phyloP scores from a whole-genome alignment of 2,113 vertebrate species.

The Semnopithecus entellus region DNA sequence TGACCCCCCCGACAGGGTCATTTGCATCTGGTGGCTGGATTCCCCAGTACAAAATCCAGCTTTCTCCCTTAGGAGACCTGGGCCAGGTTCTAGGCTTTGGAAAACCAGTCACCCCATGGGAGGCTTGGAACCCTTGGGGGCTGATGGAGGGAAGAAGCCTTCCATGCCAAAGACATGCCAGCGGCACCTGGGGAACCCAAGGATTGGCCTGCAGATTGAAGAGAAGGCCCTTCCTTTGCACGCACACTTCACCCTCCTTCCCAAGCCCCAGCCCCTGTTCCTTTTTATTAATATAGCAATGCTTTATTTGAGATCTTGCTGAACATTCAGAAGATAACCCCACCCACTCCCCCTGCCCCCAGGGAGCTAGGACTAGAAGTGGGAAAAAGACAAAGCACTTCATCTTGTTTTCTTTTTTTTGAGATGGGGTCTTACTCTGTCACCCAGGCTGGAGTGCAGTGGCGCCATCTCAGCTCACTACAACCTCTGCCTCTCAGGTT shows the following conservation, averaged over 20 bases:
- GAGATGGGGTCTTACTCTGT: too few relatives aligned
- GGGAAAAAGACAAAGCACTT: background rate
- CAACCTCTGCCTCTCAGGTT: too few relatives aligned
- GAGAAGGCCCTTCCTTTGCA: background rate
- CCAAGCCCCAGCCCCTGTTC: background rate
- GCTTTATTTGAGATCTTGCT: background rate
- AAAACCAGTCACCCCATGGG: background rate
- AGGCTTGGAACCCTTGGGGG: background rate
- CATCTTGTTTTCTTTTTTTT: too few relatives aligned
- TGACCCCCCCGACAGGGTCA: background rate
- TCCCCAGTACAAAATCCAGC: background rate
- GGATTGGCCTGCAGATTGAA: background rate
- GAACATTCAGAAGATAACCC: background rate
- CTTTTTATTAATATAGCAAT: background rate
- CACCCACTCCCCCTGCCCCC: background rate
- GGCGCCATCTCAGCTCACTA: too few relatives aligned
- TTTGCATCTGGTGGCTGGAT: background rate
- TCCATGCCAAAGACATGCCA: background rate
- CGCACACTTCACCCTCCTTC: background rate
- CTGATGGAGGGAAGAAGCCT: background rate
- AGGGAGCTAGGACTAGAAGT: background rate
- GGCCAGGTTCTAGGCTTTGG: background rate
- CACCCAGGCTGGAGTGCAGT: too few relatives aligned
- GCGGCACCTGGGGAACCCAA: background rate
- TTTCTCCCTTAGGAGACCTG: background rate